These are phyloP conservation scores for Amiota mariae DNA, from an alignment of 2,888 invertebrate genomes.

Conservation along the genomic window DNA sequence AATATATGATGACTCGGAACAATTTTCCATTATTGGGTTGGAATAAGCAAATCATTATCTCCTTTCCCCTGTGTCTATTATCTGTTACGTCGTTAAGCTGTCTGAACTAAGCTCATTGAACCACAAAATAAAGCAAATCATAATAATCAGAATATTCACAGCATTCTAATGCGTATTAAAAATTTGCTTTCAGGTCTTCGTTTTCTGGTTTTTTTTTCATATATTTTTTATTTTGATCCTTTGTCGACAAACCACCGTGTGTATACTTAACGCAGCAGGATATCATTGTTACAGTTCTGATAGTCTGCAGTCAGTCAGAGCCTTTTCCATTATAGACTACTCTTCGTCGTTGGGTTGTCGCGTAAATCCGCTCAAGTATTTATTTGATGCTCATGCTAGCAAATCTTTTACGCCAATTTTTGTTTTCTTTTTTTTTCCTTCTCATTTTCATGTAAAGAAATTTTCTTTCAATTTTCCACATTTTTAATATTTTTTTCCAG, in stretches of 20 bases:
- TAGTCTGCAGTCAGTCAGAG: constrained; percentile 18
- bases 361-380: constrained; percentile 65
- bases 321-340: neutral
- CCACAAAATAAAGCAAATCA: constrained; percentile 72
- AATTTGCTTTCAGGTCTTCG: constrained; percentile 39
- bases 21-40: too few relatives aligned
- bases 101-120: constrained; percentile 63
- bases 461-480: constrained; percentile 1
- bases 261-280: constrained; percentile 51
- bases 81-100: constrained; percentile 48
- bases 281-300: constrained; percentile 49
- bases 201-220: neutral
- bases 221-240: neutral
- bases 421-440: neutral
- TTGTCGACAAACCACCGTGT: constrained; percentile 9
- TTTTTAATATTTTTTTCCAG: constrained; percentile 57
- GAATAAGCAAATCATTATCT: too few relatives aligned
- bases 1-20: too few relatives aligned
- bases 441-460: constrained; percentile 9
- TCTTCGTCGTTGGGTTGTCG: constrained; percentile 53
- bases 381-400: constrained; percentile 19
- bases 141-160: constrained; percentile 69
- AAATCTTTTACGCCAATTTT: constrained; percentile 20
- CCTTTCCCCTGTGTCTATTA: neutral
- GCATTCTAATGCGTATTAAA: constrained; percentile 70